Conservation (phyloP, 2,888 invertebrate species). For the Meiosimyza decipiens region DNA sequence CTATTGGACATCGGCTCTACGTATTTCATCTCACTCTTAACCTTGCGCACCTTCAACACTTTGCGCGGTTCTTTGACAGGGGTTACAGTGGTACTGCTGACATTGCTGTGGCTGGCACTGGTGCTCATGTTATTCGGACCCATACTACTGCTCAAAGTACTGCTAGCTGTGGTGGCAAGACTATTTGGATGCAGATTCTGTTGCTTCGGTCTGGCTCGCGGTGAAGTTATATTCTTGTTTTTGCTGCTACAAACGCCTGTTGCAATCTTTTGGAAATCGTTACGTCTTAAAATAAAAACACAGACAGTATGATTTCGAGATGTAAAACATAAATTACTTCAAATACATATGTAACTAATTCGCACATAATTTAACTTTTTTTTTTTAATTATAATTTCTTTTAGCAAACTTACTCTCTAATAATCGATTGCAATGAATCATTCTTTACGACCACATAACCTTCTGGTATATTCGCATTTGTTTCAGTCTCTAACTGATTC, state of each 20-base stretch:
- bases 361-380: not conserved
- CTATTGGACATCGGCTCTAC: conserved; percentile 50
- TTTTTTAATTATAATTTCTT: not conserved
- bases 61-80: conserved; percentile 45
- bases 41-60: conserved; percentile 58
- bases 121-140: conserved; percentile 11
- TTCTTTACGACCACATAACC: conserved; percentile 57
- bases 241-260: conserved; percentile 42
- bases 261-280: conserved; percentile 52
- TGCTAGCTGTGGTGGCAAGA: conserved; percentile 10
- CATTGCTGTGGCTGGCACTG: not conserved
- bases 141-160: conserved; percentile 21
- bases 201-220: not conserved
- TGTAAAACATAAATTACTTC: not conserved
- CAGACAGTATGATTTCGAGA: not conserved
- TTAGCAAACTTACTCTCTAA: conserved; percentile 53
- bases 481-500: conserved; percentile 44
- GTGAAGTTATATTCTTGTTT: not conserved
- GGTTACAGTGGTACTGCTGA: not conserved
- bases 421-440: conserved; percentile 54
- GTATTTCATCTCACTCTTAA: conserved; percentile 64
- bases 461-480: conserved; percentile 49
- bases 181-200: conserved; percentile 20
- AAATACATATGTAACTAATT: not conserved
- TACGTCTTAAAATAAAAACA: conserved; percentile 44